These are phyloP conservation scores for Aspidoscelis tigris DNA, from an alignment of 2,113 vertebrate genomes.

Conservation along the genomic window DNA sequence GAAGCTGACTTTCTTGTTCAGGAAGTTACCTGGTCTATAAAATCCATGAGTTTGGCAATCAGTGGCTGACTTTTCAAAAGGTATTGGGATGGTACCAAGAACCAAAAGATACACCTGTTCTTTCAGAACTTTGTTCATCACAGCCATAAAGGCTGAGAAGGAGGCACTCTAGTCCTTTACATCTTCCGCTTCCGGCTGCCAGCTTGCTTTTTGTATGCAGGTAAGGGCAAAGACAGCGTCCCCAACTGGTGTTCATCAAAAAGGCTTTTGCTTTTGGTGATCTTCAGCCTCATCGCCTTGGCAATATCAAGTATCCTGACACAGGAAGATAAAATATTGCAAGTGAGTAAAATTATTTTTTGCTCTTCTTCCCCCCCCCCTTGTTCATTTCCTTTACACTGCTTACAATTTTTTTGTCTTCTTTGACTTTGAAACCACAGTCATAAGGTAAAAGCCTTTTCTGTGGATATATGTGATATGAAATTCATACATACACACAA, in stretches of 20 bases:
- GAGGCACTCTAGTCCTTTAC: conserved; percentile 18
- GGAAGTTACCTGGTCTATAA: background rate
- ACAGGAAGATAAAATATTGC: background rate
- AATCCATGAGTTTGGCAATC: background rate
- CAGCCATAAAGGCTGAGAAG: accelerated
- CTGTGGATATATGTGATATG: too few species aligned
- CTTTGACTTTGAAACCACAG: background rate
- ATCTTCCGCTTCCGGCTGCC: conserved; percentile 80
- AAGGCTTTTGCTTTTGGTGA: conserved; percentile 71
- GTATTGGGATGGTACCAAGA: background rate
- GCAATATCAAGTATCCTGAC: conserved; percentile 85
- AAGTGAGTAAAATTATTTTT: background rate
- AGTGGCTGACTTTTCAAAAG: background rate
- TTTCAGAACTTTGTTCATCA: background rate
- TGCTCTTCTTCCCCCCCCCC: background rate
- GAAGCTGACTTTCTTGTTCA: accelerated
- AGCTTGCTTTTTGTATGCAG: conserved; percentile 65
- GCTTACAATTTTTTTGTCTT: background rate
- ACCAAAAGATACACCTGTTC: background rate
- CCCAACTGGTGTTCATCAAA: conserved; percentile 80
- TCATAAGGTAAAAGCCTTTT: background rate
- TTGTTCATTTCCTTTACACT: background rate
- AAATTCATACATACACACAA: too few species aligned
- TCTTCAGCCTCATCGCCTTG: conserved; percentile 87
- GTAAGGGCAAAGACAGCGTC: conserved; percentile 83